Evolutionary conservation across 1,140 invertebrate species (phyloP).

Genomic region (Bicyclus anynana): DNA sequence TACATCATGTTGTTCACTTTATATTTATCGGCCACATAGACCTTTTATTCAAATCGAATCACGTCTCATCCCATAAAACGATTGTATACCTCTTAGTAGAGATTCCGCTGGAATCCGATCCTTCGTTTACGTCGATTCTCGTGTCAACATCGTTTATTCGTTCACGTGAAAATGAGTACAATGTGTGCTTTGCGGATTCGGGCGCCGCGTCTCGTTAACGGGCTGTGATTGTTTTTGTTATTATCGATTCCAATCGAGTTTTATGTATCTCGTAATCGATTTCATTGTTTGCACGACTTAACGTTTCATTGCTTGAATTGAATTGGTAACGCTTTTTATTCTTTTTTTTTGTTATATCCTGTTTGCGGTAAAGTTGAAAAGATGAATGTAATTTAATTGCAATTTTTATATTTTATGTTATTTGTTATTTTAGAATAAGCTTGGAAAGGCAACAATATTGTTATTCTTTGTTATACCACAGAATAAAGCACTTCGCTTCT

Average conservation of each 20-base stretch:
- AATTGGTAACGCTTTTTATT: neutral
- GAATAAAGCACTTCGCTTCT: too few species aligned
- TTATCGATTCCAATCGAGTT: constrained; percentile 8
- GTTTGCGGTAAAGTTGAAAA: too few species aligned
- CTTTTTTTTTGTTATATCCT: neutral
- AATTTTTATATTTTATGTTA: too few species aligned
- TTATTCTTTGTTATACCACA: too few species aligned
- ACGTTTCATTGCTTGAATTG: neutral
- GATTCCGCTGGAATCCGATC: constrained; percentile 6
- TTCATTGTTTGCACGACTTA: constrained; percentile 8
- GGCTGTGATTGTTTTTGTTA: constrained; percentile 11
- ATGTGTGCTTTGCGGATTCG: constrained; percentile 12
- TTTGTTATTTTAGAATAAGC: too few species aligned
- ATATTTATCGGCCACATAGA: neutral
- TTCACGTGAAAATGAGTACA: constrained; percentile 11
- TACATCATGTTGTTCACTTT: neutral
- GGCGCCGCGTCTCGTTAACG: constrained; percentile 7
- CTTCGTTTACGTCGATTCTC: constrained; percentile 11
- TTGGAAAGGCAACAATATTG: too few species aligned
- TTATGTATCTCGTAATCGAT: constrained; percentile 4
- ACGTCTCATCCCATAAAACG: constrained; percentile 10
- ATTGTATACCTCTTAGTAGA: constrained; percentile 7
- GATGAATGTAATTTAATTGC: too few species aligned
- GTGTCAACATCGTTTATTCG: constrained; percentile 6
- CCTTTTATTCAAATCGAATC: constrained; percentile 5